Evolutionary conservation across 2,797 vertebrate genomes (phyloP), one percentile per base, ranked within the genome.

Genomic region (Esox masquinongy): DNA sequence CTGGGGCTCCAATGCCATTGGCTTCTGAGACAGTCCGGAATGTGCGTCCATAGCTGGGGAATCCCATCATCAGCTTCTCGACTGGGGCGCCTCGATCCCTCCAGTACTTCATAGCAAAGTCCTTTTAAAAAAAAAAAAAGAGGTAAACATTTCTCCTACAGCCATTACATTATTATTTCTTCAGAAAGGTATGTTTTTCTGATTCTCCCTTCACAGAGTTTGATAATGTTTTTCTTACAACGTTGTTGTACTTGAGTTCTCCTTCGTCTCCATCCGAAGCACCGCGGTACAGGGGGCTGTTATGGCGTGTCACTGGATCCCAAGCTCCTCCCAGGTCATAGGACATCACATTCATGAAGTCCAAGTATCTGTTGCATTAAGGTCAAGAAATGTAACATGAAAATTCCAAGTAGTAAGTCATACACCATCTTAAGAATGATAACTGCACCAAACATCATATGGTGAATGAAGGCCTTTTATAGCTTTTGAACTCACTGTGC

Each of bases 61-160:
- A 90, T 11, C 95, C 95, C 84, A 94, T 79, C 24, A 92, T 61
- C 16, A 96, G 89, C 77, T 96, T 96, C 66, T 94, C 90, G 6
- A 77, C 51, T 12, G 94, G 94, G 1, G 85, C 86, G 0, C 94
- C 94, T 29, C 91, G 86, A 11, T 92, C 84, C 61, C 80, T 79
- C 95, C 95, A 96, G 74, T 94, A 94, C 34, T 49, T 93, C 91
- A 96, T 94, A 26, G 92, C 90, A 90, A 84, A 94, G 74, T 94
- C 87, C 94, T 94, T 77, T 6, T 1, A 3, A 31, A 31, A 1
- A 31, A 3, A 31, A 31, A 1, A 1, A 5, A 26, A 31, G 39
- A 24, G 22, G 43, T 14, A 11, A 24, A 61, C 56, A 24, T 61
- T 61, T 47, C 1, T 47, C 43, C 22, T 24, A 22, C 19, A 22